Base-by-base conservation (phyloP, 2,113 vertebrate genomes). In the Siphamia tubifer region DNA sequence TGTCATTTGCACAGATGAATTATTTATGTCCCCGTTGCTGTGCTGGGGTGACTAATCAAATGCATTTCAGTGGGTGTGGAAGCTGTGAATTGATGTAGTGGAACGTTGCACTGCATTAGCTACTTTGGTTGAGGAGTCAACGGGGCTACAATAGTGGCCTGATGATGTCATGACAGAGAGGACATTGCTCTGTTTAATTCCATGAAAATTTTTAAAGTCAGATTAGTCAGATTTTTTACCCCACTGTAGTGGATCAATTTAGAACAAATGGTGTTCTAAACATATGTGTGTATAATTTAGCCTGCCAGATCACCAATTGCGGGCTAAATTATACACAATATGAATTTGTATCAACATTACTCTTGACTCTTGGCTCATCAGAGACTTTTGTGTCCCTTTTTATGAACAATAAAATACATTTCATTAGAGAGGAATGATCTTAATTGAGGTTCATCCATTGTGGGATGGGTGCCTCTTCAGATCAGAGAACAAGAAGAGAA, bases 1-100 rank as follows among this genome's bases (percentile, higher is more conserved):
- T 88, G 85, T 90, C 89, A 90, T 81, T 87, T 81, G 72, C 73
- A 75, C 83, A 78, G 83, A 89, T 92, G 79, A 88, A 91, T 90
- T 88, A 91, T 92, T 88, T 77, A 90, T 90, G 81, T 81, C 60
- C 71, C 57, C 7, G 45, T 78, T 84, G 86, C 80, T 66, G 56
- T 70, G 80, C 68, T 32, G 57, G 52, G 75, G 74, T 75, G 85
- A 90, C 85, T 89, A 85, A 90, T 92, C 86, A 89, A 82, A 82
- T 74, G 77, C 79, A 77, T 86, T 83, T 79, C 61, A 45, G 68
- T 78, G 69, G 77, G 45, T 74, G 81, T 76, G 74, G 79, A 84
- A 64, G 74, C 77, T 69, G 68, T 48, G 64, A 82, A 64, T 64
- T 68, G 78, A 76, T 77, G 72, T 65, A 57, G 70, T 62, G 68